Evolutionary conservation across 2,113 vertebrate species (phyloP), one percentile per base, ranked within the genome.

Genomic region (Bubalus kerabau): DNA sequence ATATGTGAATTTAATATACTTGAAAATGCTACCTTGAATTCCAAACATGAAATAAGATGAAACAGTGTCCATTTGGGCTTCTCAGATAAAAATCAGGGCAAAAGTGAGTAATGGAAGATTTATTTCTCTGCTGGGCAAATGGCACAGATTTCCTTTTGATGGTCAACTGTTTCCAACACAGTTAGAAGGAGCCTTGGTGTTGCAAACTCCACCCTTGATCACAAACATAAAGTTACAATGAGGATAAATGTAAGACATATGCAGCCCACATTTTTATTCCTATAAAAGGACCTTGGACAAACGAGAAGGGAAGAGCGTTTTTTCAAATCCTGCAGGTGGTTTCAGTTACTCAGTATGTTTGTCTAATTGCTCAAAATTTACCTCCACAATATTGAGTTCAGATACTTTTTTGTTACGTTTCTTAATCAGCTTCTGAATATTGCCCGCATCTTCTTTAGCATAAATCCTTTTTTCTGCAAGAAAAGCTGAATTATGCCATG

Each of bases 71-170:
- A 87, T 91, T 87, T 89, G 93, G 71, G 60, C 32, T 67, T 96
- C 64, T 90, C 59, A 91, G 90, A 36, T 36, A 96, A 64, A 76
- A 89, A 40, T 43, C 88, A 59, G 83, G 78, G 54, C 86, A 62
- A 32, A 74, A 54, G 89, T 57, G 86, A 95, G 83, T 94, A 84
- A 91, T 95, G 71, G 83, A 98, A 97, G 97, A 98, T 98, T 98
- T 96, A 98, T 98, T 96, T 97, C 93, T 92, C 78, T 50, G 43
- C 74, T 78, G 95, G 88, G 82, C 78, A 94, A 94, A 95, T 52
- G 87, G 93, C 82, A 92, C 83, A 50, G 82, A 57, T 92, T 97
- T 97, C 93, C 95, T 98, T 98, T 97, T 97, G 97, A 98, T 98
- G 95, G 93, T 93, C 71, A 85, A 76, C 78, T 19, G 7, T 83